phyloP scores from a whole-genome alignment of 2,797 vertebrate species.

The Melanotaenia pygmaea region DNA sequence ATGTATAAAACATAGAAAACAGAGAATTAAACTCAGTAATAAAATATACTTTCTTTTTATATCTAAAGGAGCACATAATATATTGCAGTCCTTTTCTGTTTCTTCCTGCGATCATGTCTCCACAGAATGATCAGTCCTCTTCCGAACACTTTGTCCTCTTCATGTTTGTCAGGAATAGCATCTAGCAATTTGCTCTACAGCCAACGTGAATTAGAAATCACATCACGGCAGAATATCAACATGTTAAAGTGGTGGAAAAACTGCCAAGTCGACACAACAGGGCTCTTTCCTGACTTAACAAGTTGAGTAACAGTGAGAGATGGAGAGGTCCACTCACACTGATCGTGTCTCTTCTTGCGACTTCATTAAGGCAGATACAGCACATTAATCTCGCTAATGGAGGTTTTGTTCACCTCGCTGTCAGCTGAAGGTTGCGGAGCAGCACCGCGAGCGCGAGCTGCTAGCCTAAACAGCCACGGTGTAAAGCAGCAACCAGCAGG shows the following conservation, averaged over 20 bases:
- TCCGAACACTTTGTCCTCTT: slow-evolving; percentile 30
- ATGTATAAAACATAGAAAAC: slow-evolving; percentile 77
- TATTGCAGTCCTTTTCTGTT: slow-evolving; percentile 77
- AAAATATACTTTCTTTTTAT: slow-evolving; percentile 83
- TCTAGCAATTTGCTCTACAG: slow-evolving; percentile 27
- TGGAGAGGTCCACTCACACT: slow-evolving; percentile 40
- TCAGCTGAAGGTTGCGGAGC: slow-evolving; percentile 59
- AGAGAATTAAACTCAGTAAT: slow-evolving; percentile 77
- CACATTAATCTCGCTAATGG: slow-evolving; percentile 71
- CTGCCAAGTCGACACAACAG: slow-evolving; percentile 17
- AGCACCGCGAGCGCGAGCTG: slow-evolving; percentile 23
- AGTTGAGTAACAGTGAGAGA: slow-evolving; percentile 45
- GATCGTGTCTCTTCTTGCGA: slow-evolving; percentile 44
- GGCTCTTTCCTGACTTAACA: slow-evolving; percentile 41
- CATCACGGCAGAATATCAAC: slow-evolving; percentile 18
- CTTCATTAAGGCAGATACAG: slow-evolving; percentile 60
- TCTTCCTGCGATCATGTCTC: slow-evolving; percentile 50
- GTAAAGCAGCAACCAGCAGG: slow-evolving; percentile 29
- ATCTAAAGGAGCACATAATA: slow-evolving; percentile 63
- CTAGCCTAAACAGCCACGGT: slow-evolving; percentile 41
- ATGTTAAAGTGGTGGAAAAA: slow-evolving; percentile 18
- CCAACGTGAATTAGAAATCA: slow-evolving; percentile 19
- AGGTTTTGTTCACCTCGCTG: slow-evolving; percentile 39
- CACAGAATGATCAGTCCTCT: slow-evolving; percentile 42
- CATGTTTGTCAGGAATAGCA: slow-evolving; percentile 7